Evolutionary conservation across 2,888 invertebrate species (phyloP), one percentile per base, ranked within the genome.

Genomic region (Metallyticus violacea): DNA sequence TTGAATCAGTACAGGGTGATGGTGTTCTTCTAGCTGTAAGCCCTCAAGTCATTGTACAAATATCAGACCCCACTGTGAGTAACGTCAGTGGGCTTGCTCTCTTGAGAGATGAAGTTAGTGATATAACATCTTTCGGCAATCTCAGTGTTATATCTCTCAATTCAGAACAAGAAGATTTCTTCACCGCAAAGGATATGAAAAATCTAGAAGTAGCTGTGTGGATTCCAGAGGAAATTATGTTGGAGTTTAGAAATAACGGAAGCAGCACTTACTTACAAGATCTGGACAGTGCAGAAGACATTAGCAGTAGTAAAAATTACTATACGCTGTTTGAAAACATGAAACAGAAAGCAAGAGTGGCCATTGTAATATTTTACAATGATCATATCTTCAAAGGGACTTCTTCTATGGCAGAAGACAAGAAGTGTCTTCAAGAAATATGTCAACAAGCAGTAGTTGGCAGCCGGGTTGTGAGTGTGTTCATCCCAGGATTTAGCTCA

Each of bases 401-500:
- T 62, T 62, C 40, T 4, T 62, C 9, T 62, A 9, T 22, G 22
- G 40, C 40, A 15, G 40, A 62, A 62, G 15, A 2, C 4, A 62
- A 62, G 40, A 4, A 62, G 40, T 62, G 40, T 2, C 40, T 3
- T 4, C 0, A 62, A 22, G 15, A 62, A 62, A 15, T 22, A 62
- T 15, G 15, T 62, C 15, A 62, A 4, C 40, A 9, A 7, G 40
- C 15, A 62, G 15, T 22, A 15, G 22, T 62, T 15, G 22, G 40
- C 26, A 87, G 87, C 28, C 85, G 81, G n/a, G 40, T 87, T n/a
- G 78, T 87, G 5, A 85, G 87, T 22, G 28, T 87, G 6, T 81
- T 27, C 29, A 81, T 85, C 15, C 40, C 62, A 3, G 78, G 40
- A 0, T 30, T 80, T 22, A 22, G 22, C 62, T 27, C n/a, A 28